Evolutionary conservation across 2,888 invertebrate species (phyloP).

Genomic region (Chloroclysta siterata): DNA sequence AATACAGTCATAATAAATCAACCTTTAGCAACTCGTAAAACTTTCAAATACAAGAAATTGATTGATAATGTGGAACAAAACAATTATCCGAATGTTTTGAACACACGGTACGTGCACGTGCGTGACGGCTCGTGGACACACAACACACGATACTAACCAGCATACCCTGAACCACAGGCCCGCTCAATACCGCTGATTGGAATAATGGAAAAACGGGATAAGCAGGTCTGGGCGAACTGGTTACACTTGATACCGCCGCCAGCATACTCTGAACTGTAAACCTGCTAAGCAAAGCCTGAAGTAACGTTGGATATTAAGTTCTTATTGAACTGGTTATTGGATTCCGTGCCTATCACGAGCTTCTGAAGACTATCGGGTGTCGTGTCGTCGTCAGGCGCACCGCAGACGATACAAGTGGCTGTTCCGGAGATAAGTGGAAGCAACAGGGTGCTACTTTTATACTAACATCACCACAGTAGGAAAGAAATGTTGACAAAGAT

Average conservation of each 20-base stretch:
- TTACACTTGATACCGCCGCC: constrained; percentile 23
- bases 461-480: background rate
- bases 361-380: constrained; percentile 47
- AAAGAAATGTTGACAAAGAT: background rate
- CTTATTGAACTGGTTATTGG: constrained; percentile 15
- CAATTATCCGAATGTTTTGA: constrained; percentile 31
- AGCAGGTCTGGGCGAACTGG: constrained; percentile 13
- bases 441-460: constrained; percentile 16
- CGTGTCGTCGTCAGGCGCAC: constrained; percentile 36
- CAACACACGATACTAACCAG: constrained; percentile 12
- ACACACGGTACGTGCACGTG: constrained; percentile 33
- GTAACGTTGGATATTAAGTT: constrained; percentile 2
- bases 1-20: constrained; percentile 6
- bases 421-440: constrained; percentile 16
- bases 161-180: constrained; percentile 16
- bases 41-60: constrained; percentile 26
- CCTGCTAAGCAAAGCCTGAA: background rate
- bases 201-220: constrained; percentile 5
- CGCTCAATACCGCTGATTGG: background rate
- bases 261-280: constrained; percentile 24
- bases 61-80: constrained; percentile 35
- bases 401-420: constrained; percentile 12
- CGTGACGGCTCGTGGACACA: constrained; percentile 24
- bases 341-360: constrained; percentile 30
- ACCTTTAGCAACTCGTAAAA: constrained; percentile 20